Evolutionary conservation across 2,797 vertebrate genomes (phyloP).

Genomic region (Ibycter americanus): DNA sequence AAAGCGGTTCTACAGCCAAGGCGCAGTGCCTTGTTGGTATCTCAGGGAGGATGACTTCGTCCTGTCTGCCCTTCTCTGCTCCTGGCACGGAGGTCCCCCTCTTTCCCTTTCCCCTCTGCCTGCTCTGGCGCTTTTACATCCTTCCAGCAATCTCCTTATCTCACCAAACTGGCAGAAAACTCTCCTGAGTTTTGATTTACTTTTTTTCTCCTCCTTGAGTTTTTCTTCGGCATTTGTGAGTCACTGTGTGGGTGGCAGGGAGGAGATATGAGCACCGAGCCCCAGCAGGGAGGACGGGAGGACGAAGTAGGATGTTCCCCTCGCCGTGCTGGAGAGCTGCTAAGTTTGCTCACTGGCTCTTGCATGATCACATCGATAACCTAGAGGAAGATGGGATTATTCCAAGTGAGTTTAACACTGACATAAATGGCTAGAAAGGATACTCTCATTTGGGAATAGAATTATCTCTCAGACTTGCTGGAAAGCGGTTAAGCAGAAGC

Average conservation of each 20-base stretch:
- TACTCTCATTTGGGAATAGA: background rate
- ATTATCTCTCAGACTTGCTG: background rate
- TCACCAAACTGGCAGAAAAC: background rate
- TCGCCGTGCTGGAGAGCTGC: background rate
- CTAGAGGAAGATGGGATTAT: background rate
- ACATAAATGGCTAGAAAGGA: background rate
- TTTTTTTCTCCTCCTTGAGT: background rate
- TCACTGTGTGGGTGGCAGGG: background rate
- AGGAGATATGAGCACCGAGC: background rate
- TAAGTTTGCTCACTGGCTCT: background rate
- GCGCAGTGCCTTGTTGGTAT: background rate
- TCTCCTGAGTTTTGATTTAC: background rate
- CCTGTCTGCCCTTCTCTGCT: background rate
- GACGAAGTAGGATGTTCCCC: rapidly evolving
- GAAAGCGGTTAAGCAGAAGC: background rate
- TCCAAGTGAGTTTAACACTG: background rate
- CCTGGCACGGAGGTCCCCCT: background rate
- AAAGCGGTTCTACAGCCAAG: background rate
- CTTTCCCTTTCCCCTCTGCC: background rate
- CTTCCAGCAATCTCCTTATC: background rate
- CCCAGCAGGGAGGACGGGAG: background rate
- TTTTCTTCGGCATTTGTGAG: background rate
- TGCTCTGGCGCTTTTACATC: background rate
- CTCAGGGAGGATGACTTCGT: background rate
- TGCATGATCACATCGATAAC: background rate